Percentiles rank a stretch among this genome's conserved stretches.
phyloP scores from a whole-genome alignment of 2,888 invertebrate species.

The Pristionchus mayeri region DNA sequence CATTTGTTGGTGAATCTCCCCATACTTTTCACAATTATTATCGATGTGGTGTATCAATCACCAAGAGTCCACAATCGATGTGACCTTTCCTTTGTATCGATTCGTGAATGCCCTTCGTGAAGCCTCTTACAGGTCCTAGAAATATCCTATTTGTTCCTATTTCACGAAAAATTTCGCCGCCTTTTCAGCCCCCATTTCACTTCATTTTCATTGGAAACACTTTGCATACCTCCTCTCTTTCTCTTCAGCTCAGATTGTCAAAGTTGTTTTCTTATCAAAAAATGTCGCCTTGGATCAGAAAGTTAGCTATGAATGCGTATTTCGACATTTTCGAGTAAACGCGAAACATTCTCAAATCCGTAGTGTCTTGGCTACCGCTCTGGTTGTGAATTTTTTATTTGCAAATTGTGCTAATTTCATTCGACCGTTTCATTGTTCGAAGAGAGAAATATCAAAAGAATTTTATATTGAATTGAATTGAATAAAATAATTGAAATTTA shows the following conservation, averaged over 20 bases:
- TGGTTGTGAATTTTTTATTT: background rate
- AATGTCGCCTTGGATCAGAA: background rate
- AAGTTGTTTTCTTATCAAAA: slow-evolving; percentile 16
- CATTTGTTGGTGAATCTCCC: slow-evolving; percentile 19
- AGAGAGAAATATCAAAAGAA: slow-evolving; percentile 10
- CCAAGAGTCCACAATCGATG: slow-evolving; percentile 23
- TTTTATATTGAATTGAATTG: background rate
- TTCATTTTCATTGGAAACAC: background rate
- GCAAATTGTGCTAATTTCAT: background rate
- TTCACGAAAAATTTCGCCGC: background rate
- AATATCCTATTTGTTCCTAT: slow-evolving; percentile 34
- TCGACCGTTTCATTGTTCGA: background rate
- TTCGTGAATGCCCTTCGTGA: slow-evolving; percentile 39
- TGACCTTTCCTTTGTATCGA: background rate
- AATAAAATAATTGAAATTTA: slow-evolving; percentile 28
- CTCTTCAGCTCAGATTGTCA: slow-evolving; percentile 39
- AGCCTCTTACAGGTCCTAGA: slow-evolving; percentile 44
- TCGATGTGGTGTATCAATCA: slow-evolving; percentile 36
- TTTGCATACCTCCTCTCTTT: slow-evolving; percentile 11
- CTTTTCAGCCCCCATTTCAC: slow-evolving; percentile 19
- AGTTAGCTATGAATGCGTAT: slow-evolving; percentile 11
- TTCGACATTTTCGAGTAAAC: slow-evolving; percentile 44
- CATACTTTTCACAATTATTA: background rate
- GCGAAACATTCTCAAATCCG: slow-evolving; percentile 14
- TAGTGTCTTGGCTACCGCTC: slow-evolving; percentile 40